Evolutionary conservation across 2,888 invertebrate species (phyloP).

Genomic region (Luperina testacea): DNA sequence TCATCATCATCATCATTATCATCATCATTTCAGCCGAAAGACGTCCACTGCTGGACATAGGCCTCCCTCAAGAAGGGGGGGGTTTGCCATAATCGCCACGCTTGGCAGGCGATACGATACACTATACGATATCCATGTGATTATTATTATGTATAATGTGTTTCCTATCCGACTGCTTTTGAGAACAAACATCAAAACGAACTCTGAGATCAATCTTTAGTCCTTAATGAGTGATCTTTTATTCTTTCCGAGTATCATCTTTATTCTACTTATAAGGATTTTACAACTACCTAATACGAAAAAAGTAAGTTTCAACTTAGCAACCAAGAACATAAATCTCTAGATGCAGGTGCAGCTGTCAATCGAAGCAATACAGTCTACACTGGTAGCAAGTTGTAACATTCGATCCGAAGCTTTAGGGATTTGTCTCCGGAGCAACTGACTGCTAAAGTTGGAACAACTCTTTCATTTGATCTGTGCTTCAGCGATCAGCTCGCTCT

Average conservation of each 20-base stretch:
- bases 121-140: neutral
- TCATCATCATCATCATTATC: too few relatives aligned
- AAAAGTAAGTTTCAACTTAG: slow-evolving; percentile 10
- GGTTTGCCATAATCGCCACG: too few relatives aligned
- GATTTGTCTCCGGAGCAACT: slow-evolving; percentile 64
- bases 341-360: slow-evolving; percentile 28
- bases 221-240: neutral
- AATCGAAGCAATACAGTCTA: slow-evolving; percentile 23
- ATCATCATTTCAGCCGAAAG: too few relatives aligned
- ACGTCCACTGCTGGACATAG: too few relatives aligned
- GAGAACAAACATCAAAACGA: neutral
- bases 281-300: neutral
- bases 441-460: slow-evolving; percentile 35
- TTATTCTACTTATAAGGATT: neutral
- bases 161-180: neutral
- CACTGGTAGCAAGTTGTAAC: slow-evolving; percentile 48
- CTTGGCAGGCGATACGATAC: too few relatives aligned
- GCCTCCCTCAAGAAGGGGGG: too few relatives aligned
- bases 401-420: slow-evolving; percentile 52
- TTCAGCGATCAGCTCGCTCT: slow-evolving; percentile 22
- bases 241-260: neutral
- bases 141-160: neutral
- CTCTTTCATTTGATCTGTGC: slow-evolving; percentile 38
- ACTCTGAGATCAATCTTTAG: neutral
- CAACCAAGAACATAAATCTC: slow-evolving; percentile 29